phyloP scores from a whole-genome alignment of 2,888 invertebrate species.

The Slavum lentiscoides region DNA sequence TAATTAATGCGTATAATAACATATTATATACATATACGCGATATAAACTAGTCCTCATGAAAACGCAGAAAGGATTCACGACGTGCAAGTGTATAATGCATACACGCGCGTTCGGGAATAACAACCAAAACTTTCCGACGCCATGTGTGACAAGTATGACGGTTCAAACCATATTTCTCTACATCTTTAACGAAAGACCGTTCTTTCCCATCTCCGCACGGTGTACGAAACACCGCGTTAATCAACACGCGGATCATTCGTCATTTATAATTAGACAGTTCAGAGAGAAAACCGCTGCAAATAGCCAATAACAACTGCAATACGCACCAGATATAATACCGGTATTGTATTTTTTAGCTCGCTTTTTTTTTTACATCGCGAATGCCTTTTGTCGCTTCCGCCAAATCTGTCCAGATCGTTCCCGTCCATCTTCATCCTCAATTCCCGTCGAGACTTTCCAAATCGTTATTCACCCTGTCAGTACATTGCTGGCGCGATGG shows the following conservation, averaged over 20 bases:
- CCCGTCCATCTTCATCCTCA: too few species aligned
- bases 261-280: slow-evolving; percentile 7
- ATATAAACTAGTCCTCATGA: neutral
- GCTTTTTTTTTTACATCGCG: too few species aligned
- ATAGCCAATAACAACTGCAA: too few species aligned
- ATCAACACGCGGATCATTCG: neutral
- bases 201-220: too few species aligned
- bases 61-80: neutral
- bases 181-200: neutral
- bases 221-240: neutral
- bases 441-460: too few species aligned
- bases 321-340: too few species aligned
- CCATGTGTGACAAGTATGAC: neutral
- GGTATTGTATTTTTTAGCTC: too few species aligned
- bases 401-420: too few species aligned
- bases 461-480: too few species aligned
- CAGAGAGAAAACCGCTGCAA: neutral
- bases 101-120: neutral
- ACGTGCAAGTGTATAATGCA: neutral
- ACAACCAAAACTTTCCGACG: neutral
- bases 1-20: too few species aligned
- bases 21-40: neutral
- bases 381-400: too few species aligned
- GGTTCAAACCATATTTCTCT: neutral
- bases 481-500: too few species aligned